Conservation (phyloP, 2,113 vertebrate genomes). For the Scalopus aquaticus region DNA sequence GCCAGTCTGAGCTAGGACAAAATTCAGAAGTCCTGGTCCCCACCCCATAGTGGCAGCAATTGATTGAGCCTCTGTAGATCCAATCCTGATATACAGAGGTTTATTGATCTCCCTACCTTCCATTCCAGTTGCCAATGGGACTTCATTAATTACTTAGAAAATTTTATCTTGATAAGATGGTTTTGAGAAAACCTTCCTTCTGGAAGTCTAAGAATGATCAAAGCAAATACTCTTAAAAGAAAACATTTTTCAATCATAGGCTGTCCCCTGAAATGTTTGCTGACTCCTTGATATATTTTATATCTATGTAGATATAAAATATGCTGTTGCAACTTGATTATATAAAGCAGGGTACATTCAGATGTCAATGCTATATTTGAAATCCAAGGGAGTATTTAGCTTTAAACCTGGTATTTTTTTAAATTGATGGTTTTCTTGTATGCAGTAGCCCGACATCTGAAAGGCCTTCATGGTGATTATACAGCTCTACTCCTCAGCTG, state of each 20-base stretch:
- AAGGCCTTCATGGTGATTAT: neutral
- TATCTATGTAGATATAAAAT: neutral
- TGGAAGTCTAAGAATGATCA: neutral
- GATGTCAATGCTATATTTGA: neutral
- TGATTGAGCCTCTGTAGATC: neutral
- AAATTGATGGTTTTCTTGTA: neutral
- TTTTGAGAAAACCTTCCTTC: neutral
- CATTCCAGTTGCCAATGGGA: neutral
- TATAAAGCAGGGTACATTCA: neutral
- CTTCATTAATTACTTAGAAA: neutral
- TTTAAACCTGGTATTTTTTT: conserved; percentile 1
- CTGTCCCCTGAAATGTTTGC: neutral
- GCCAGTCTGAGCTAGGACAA: neutral
- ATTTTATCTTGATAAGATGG: neutral
- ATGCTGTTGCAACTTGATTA: neutral
- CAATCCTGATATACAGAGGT: neutral
- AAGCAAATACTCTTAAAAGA: neutral
- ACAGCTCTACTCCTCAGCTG: neutral
- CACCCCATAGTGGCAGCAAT: neutral
- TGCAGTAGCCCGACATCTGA: neutral
- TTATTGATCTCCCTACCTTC: neutral
- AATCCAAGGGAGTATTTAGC: conserved; percentile 25
- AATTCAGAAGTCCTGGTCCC: neutral
- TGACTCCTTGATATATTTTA: neutral
- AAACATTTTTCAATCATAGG: neutral